phyloP scores from a whole-genome alignment of 2,888 invertebrate genomes.

The Macaria notata region DNA sequence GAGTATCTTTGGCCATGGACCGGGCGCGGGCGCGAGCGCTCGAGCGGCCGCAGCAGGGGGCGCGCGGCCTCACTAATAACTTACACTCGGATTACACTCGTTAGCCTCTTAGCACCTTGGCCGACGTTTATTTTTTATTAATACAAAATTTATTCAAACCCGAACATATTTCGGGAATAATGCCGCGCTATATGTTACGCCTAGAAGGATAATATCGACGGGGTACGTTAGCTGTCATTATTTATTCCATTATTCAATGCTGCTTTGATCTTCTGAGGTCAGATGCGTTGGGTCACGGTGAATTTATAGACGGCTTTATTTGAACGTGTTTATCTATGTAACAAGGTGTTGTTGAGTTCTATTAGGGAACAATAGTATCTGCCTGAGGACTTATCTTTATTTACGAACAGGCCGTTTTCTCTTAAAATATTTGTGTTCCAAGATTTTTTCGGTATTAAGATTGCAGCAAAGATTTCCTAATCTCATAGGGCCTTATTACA shows the following conservation, averaged over 20 bases:
- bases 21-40: conserved; percentile 61
- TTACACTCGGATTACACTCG: conserved; percentile 80
- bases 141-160: conserved; percentile 76
- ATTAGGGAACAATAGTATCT: too few species aligned
- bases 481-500: too few species aligned
- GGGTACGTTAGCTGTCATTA: conserved; percentile 49
- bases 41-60: conserved; percentile 64
- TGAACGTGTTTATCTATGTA: neutral
- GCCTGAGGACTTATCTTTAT: too few species aligned
- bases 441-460: too few species aligned
- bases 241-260: conserved; percentile 59
- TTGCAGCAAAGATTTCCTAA: too few species aligned
- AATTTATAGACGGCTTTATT: conserved; percentile 3
- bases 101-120: conserved; percentile 80
- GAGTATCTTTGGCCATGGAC: conserved; percentile 57
- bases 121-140: conserved; percentile 75
- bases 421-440: too few species aligned
- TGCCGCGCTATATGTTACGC: conserved; percentile 70
- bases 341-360: too few species aligned
- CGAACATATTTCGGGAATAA: conserved; percentile 72
- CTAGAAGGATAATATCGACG: conserved; percentile 60
- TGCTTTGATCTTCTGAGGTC: conserved; percentile 46
- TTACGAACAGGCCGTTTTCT: too few species aligned
- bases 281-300: conserved; percentile 9
- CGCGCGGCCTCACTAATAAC: conserved; percentile 70